Evolutionary conservation across 2,797 vertebrate genomes (phyloP), one percentile per base, ranked within the genome.

Genomic region (Harpagifer antarcticus): DNA sequence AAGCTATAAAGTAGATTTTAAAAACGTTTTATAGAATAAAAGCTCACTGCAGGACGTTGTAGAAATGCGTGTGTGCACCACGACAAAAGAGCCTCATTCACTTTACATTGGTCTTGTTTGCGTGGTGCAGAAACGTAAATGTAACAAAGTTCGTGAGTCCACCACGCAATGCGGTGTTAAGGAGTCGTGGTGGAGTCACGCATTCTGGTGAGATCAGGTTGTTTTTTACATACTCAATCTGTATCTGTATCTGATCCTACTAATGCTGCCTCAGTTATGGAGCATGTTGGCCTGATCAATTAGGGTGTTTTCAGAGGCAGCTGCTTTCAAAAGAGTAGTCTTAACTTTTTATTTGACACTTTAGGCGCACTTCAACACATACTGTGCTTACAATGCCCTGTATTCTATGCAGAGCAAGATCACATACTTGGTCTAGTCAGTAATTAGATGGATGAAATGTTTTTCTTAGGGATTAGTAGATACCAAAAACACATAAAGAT

Each of bases 141-240:
- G n/a, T n/a, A n/a, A n/a, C n/a, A n/a, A n/a, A n/a, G n/a, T n/a
- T n/a, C n/a, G n/a, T n/a, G n/a, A n/a, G n/a, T n/a, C n/a, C n/a
- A n/a, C n/a, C n/a, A n/a, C n/a, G n/a, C n/a, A n/a, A n/a, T n/a
- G n/a, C n/a, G n/a, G n/a, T n/a, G n/a, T n/a, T n/a, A n/a, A n/a
- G n/a, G n/a, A n/a, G n/a, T n/a, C n/a, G n/a, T n/a, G n/a, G n/a
- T n/a, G n/a, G n/a, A n/a, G n/a, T n/a, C n/a, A n/a, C n/a, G n/a
- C n/a, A n/a, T n/a, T n/a, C n/a, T n/a, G n/a, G n/a, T n/a, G n/a
- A n/a, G n/a, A n/a, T n/a, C n/a, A n/a, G n/a, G n/a, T n/a, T n/a
- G 8, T 71, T 61, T 40, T 49, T 19, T 11, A 65, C 5, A 54
- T 60, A 27, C 54, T 61, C 52, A 62, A 77, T 65, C 48, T 67